Percentiles rank a stretch among this genome's conserved stretches.
phyloP scores from a whole-genome alignment of 2,888 invertebrate species.

The Callyntrura sp. region DNA sequence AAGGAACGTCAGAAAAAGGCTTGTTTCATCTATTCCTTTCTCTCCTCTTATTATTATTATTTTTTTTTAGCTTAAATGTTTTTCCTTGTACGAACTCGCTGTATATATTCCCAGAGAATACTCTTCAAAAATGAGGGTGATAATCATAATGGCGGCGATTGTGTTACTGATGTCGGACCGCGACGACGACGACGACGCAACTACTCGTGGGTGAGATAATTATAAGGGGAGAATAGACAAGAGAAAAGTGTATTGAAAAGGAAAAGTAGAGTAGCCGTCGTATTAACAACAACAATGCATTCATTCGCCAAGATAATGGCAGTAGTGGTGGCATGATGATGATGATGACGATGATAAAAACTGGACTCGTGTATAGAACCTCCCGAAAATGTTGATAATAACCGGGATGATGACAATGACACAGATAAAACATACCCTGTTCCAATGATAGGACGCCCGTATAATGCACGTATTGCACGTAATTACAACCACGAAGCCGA shows the following conservation, averaged over 20 bases:
- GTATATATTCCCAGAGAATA: background rate
- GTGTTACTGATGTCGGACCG: background rate
- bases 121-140: slow-evolving; percentile 35
- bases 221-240: background rate
- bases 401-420: background rate
- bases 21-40: slow-evolving; percentile 1
- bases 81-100: background rate
- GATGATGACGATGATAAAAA: slow-evolving; percentile 8
- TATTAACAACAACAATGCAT: too few relatives aligned
- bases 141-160: slow-evolving; percentile 20
- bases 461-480: background rate
- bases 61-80: slow-evolving; percentile 10
- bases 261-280: too few relatives aligned
- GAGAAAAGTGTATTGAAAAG: background rate
- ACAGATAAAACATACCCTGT: background rate
- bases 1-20: background rate
- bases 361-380: background rate
- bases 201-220: background rate
- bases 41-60: background rate
- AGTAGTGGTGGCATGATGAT: background rate
- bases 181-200: background rate
- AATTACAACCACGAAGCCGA: background rate
- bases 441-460: background rate
- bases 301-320: background rate
- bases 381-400: background rate